Conservation (phyloP, 2,797 vertebrate genomes). For the Linurgus olivaceus region DNA sequence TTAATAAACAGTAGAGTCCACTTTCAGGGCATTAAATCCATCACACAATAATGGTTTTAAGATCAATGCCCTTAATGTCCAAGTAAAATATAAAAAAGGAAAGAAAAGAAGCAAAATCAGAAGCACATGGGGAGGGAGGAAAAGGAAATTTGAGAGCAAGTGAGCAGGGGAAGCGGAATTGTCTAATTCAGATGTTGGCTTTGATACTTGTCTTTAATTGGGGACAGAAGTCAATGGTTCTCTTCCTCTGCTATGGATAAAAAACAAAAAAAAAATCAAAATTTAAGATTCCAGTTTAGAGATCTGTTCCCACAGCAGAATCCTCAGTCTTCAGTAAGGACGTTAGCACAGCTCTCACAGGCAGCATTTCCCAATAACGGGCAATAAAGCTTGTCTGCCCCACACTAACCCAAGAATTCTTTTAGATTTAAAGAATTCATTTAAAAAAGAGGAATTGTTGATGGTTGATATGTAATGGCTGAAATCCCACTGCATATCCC, state of each 20-base stretch:
- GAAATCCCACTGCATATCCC: background rate
- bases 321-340: background rate
- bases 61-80: background rate
- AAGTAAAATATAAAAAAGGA: rapidly evolving
- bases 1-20: background rate
- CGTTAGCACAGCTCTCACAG: background rate
- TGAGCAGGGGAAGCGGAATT: background rate
- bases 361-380: background rate
- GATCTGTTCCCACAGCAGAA: background rate
- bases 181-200: background rate
- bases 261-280: background rate
- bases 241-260: background rate
- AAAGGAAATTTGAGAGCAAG: background rate
- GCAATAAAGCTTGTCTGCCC: background rate
- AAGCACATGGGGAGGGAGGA: rapidly evolving
- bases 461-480: background rate
- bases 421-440: too few species aligned
- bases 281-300: background rate
- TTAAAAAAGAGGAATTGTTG: background rate
- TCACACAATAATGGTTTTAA: background rate
- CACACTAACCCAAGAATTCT: background rate
- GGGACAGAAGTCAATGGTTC: background rate
- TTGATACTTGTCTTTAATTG: background rate
- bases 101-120: background rate
- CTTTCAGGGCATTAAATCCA: background rate